Conservation (phyloP, 2,797 vertebrate species). For the Lophotriccus pileatus region DNA sequence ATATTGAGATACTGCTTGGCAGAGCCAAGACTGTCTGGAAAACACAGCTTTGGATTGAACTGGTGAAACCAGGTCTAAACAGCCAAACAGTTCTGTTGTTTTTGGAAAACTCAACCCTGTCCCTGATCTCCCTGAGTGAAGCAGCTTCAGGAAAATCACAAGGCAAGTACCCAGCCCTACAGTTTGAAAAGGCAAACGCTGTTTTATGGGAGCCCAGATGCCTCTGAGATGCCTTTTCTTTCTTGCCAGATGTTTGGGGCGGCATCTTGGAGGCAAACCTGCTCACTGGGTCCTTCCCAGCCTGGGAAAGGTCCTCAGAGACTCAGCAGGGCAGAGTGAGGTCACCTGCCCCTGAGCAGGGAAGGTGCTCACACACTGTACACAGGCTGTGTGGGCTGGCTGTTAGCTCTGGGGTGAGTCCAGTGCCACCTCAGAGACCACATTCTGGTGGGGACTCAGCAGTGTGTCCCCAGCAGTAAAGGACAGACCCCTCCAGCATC, state of each 20-base stretch:
- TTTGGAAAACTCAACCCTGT: not conserved
- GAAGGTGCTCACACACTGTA: not conserved
- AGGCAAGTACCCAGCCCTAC: not conserved
- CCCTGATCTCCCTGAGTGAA: not conserved
- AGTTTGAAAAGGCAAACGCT: not conserved
- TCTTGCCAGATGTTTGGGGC: not conserved
- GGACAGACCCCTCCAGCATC: not conserved
- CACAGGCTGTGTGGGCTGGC: accelerated
- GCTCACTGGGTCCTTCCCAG: not conserved
- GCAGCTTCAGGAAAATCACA: not conserved
- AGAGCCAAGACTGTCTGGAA: not conserved
- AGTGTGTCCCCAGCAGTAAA: not conserved
- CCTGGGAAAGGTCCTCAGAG: not conserved
- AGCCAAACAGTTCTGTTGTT: not conserved
- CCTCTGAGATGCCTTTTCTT: not conserved
- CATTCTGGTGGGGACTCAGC: not conserved
- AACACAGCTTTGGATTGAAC: not conserved
- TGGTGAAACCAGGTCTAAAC: not conserved
- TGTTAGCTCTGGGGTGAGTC: not conserved
- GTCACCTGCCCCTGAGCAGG: not conserved
- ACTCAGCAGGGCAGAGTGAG: not conserved
- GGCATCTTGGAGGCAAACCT: not conserved
- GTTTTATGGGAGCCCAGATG: not conserved
- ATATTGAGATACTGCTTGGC: accelerated
- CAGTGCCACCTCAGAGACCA: not conserved